Percentiles rank a stretch among this genome's conserved stretches.
phyloP scores from a whole-genome alignment of 2,113 vertebrate genomes.

The Chaetodon auriga region DNA sequence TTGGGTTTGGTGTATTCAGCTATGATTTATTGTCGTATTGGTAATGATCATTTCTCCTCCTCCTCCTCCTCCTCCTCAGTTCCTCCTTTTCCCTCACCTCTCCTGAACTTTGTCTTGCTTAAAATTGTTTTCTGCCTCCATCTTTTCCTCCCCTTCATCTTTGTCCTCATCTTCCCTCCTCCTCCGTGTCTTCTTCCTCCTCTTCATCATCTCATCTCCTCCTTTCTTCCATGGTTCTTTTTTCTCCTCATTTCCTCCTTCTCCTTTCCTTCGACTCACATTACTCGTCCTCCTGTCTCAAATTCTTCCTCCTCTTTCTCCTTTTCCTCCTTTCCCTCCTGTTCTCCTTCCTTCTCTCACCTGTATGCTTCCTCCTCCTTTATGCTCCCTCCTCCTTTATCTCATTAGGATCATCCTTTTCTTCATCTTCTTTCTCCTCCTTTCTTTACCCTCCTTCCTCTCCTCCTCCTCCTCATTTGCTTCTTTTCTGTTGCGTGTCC shows the following conservation, averaged over 20 bases:
- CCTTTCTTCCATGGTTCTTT: too few relatives aligned
- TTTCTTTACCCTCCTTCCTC: background rate
- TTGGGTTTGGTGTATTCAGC: background rate
- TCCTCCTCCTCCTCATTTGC: background rate
- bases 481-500: background rate
- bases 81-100: background rate
- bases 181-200: too few relatives aligned
- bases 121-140: background rate
- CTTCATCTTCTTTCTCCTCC: background rate
- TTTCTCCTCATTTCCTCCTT: background rate
- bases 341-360: too few relatives aligned
- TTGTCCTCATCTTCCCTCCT: background rate
- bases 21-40: background rate
- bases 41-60: background rate
- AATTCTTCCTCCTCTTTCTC: too few relatives aligned
- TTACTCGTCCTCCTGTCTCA: too few relatives aligned
- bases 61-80: background rate
- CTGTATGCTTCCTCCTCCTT: too few relatives aligned
- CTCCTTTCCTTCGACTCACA: too few relatives aligned
- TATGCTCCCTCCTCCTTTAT: too few relatives aligned
- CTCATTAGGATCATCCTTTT: too few relatives aligned
- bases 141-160: background rate
- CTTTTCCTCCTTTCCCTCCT: too few relatives aligned
- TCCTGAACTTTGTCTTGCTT: too few relatives aligned
- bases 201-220: too few relatives aligned